Percentiles rank a stretch among this genome's conserved stretches.
phyloP scores from a whole-genome alignment of 2,888 invertebrate species.

The Dryococelus australis region DNA sequence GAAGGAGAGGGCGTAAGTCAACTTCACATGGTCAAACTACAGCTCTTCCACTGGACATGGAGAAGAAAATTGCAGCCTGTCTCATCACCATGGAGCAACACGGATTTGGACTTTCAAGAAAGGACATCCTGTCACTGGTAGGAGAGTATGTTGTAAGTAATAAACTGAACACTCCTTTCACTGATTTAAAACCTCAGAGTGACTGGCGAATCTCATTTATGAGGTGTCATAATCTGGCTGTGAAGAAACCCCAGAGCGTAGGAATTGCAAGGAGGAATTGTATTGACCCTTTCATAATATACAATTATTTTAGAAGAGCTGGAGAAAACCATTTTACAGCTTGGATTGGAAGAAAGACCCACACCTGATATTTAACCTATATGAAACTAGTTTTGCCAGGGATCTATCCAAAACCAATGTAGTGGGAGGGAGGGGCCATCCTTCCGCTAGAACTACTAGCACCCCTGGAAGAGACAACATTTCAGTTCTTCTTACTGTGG shows the following conservation, averaged over 20 bases:
- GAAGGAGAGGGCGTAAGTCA: slow-evolving; percentile 46
- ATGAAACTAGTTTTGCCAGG: slow-evolving; percentile 48
- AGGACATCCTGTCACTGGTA: slow-evolving; percentile 52
- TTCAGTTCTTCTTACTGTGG: slow-evolving; percentile 50
- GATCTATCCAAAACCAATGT: slow-evolving; percentile 49
- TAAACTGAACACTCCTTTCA: slow-evolving; percentile 51
- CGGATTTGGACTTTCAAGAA: too few species aligned
- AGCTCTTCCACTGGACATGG: slow-evolving; percentile 49
- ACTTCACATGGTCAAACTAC: slow-evolving; percentile 48
- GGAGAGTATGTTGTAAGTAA: slow-evolving; percentile 50
- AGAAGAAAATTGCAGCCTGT: slow-evolving; percentile 49
- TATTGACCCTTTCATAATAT: slow-evolving; percentile 47
- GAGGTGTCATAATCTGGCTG: slow-evolving; percentile 51
- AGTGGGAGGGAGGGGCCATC: slow-evolving; percentile 44
- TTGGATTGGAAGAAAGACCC: slow-evolving; percentile 49
- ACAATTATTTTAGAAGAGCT: slow-evolving; percentile 35
- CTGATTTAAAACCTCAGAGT: slow-evolving; percentile 50
- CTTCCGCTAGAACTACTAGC: slow-evolving; percentile 47
- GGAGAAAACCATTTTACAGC: slow-evolving; percentile 42
- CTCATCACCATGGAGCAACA: slow-evolving; percentile 52
- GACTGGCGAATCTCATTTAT: slow-evolving; percentile 52
- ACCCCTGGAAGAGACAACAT: slow-evolving; percentile 53
- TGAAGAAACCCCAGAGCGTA: slow-evolving; percentile 54
- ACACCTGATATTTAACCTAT: slow-evolving; percentile 47
- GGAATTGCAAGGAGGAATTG: slow-evolving; percentile 52